Conservation (phyloP, 2,888 invertebrate species). For the Fragum sueziense region DNA sequence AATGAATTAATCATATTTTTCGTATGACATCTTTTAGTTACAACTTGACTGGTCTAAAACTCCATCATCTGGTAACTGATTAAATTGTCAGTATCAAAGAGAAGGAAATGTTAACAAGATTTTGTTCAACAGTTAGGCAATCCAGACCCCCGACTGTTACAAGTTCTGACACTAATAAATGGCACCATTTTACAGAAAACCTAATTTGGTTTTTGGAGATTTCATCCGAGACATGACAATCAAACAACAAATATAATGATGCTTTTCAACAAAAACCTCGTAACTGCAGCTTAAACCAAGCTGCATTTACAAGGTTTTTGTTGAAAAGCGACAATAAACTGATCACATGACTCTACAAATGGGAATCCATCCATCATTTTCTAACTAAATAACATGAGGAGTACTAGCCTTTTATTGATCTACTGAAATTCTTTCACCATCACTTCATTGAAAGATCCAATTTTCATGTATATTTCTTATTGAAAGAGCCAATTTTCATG, state of each 20-base stretch:
- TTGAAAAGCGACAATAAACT: no score
- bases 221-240: conserved; percentile 29
- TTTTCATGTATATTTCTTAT: no score
- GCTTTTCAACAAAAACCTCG: no score
- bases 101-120: background rate
- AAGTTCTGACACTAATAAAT: conserved; percentile 22
- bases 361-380: conserved; percentile 14
- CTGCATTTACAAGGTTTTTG: no score
- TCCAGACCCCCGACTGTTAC: conserved; percentile 13
- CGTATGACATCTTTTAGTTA: no score
- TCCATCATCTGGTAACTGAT: no score
- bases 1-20: no score
- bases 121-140: background rate
- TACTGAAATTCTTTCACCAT: conserved; percentile 7
- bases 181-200: conserved; percentile 23
- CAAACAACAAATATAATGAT: conserved; percentile 12
- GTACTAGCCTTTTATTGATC: conserved; percentile 7
- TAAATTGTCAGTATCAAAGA: no score
- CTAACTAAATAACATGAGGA: conserved; percentile 18
- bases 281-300: no score
- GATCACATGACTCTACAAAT: conserved; percentile 21
- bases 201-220: conserved; percentile 26
- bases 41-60: no score
- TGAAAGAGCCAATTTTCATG: no score
- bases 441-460: no score